Conservation (phyloP, 1,140 invertebrate species). For the Antheraea pernyi region DNA sequence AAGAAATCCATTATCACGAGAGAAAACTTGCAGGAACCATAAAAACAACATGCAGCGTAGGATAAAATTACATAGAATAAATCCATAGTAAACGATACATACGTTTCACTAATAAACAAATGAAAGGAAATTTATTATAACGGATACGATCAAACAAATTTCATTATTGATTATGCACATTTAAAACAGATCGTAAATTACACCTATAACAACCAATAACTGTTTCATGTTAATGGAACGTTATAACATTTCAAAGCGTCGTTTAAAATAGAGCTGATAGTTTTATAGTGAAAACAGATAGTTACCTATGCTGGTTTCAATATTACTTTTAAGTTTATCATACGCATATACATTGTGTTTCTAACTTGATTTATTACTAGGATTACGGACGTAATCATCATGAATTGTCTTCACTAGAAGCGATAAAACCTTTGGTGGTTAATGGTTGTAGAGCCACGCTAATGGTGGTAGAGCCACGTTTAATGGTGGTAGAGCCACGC, state of each 20-base stretch:
- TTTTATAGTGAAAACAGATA: constrained; percentile 3
- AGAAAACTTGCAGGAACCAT: no score
- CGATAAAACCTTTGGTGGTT: no score
- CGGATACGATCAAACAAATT: background rate
- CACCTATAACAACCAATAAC: constrained; percentile 5
- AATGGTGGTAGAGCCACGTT: no score
- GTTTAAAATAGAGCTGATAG: background rate
- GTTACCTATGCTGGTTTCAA: background rate
- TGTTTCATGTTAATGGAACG: background rate
- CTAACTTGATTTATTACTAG: background rate
- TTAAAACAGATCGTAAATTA: constrained; percentile 11
- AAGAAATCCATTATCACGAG: no score
- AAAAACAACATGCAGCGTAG: background rate
- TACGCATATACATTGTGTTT: background rate
- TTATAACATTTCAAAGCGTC: constrained; percentile 1
- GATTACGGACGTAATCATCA: no score
- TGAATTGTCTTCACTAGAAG: no score
- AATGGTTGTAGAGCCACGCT: no score
- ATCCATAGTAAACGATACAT: background rate
- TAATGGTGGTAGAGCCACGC: no score
- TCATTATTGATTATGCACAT: background rate
- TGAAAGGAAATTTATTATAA: background rate
- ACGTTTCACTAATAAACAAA: background rate
- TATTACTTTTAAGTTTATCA: background rate
- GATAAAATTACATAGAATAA: background rate